phyloP scores from a whole-genome alignment of 2,113 vertebrate species.

The Psettodes erumei region DNA sequence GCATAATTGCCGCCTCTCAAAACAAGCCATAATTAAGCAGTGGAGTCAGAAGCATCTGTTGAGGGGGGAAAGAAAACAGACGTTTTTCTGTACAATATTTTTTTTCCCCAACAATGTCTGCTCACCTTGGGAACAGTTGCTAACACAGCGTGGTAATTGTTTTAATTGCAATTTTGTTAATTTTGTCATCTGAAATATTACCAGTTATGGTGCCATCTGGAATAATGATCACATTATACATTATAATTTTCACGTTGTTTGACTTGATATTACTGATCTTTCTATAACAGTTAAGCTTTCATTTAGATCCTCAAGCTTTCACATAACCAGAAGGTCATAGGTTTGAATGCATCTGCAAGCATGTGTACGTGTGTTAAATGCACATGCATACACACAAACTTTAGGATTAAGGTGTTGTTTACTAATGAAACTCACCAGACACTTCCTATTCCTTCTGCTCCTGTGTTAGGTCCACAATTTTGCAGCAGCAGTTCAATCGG shows the following conservation, averaged over 20 bases:
- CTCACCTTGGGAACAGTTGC: conserved; percentile 40
- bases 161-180: conserved; percentile 47
- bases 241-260: too few species aligned
- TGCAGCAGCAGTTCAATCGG: conserved; percentile 98
- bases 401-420: background rate
- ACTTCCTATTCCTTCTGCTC: background rate
- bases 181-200: conserved; percentile 15
- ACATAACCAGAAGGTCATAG: background rate
- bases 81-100: conserved; percentile 41
- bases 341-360: background rate
- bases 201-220: conserved; percentile 8
- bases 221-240: too few species aligned
- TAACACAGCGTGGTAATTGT: conserved; percentile 27
- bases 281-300: background rate
- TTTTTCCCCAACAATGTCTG: conserved; percentile 33
- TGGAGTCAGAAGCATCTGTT: conserved; percentile 70
- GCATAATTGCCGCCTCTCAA: conserved; percentile 77
- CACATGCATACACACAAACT: background rate
- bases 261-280: background rate
- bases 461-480: conserved; percentile 88
- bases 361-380: background rate
- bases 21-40: conserved; percentile 78
- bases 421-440: background rate
- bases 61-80: conserved; percentile 53
- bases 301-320: background rate